Conservation (phyloP, 2,888 invertebrate species). For the Laothoe populi region DNA sequence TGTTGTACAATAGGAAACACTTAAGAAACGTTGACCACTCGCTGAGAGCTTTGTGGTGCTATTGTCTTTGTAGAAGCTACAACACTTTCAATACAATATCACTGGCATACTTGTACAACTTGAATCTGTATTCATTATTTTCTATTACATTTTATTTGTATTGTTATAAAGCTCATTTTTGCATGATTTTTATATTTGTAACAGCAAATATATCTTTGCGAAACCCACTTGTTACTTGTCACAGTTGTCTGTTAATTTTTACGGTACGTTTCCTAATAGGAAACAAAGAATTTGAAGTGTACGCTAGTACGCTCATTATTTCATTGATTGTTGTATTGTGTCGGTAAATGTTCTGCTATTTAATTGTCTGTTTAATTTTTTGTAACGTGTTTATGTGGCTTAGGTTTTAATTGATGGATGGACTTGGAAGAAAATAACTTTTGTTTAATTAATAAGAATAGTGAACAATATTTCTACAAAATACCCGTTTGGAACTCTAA, state of each 20-base stretch:
- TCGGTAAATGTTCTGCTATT: constrained; percentile 34
- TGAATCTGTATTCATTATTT: constrained; percentile 29
- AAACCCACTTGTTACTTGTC: constrained; percentile 78
- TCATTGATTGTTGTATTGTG: constrained; percentile 68
- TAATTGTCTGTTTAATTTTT: constrained; percentile 14
- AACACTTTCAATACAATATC: constrained; percentile 65
- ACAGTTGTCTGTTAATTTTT: constrained; percentile 82
- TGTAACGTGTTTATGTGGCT: constrained; percentile 1
- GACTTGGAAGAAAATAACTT: background rate
- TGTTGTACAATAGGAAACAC: constrained; percentile 55
- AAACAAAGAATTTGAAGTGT: constrained; percentile 67
- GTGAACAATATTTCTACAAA: background rate
- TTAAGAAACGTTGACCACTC: constrained; percentile 74
- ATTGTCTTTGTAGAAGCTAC: constrained; percentile 74
- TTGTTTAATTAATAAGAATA: background rate
- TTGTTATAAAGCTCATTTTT: constrained; percentile 38
- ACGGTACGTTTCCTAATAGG: constrained; percentile 65
- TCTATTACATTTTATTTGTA: constrained; percentile 37
- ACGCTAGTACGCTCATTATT: constrained; percentile 49
- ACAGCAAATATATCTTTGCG: constrained; percentile 48
- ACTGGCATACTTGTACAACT: constrained; percentile 44
- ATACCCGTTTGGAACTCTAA: too few species aligned
- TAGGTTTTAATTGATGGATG: constrained; percentile 1
- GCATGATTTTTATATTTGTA: constrained; percentile 20
- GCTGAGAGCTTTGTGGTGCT: constrained; percentile 72